Evolutionary conservation across 2,888 invertebrate genomes (phyloP).

Genomic region (Phrixothrix hirtus): DNA sequence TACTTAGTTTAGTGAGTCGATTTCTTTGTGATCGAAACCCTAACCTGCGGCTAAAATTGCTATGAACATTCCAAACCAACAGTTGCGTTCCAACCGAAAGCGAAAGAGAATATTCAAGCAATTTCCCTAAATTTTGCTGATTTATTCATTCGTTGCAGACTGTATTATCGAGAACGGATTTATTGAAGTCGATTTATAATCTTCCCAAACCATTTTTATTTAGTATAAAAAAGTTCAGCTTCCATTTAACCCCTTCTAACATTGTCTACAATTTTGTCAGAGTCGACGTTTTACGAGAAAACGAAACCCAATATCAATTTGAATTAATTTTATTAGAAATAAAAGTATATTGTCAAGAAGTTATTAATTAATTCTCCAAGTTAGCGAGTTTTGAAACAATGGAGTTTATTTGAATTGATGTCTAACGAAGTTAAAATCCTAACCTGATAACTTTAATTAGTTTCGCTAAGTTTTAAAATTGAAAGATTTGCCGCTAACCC

Average conservation of each 20-base stretch:
- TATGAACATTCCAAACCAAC: slow-evolving; percentile 1
- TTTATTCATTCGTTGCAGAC: slow-evolving; percentile 5
- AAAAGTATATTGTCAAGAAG: slow-evolving; percentile 6
- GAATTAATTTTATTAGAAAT: background rate
- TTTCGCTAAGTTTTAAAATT: slow-evolving; percentile 21
- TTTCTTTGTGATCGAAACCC: background rate
- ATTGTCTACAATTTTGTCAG: background rate
- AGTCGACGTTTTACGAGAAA: background rate
- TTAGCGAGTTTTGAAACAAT: slow-evolving; percentile 15
- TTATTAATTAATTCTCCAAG: slow-evolving; percentile 23
- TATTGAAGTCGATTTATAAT: no score
- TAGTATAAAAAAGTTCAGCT: no score
- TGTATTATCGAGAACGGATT: slow-evolving; percentile 5
- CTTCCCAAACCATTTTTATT: no score
- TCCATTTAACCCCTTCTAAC: no score
- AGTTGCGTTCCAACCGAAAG: no score
- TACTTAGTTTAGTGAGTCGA: background rate
- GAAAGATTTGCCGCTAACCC: slow-evolving; percentile 20
- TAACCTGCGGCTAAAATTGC: slow-evolving; percentile 3
- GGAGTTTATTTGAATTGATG: slow-evolving; percentile 12
- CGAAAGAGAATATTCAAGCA: slow-evolving; percentile 11
- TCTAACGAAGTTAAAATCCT: slow-evolving; percentile 18
- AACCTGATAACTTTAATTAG: slow-evolving; percentile 27
- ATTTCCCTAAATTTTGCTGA: slow-evolving; percentile 12
- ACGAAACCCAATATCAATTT: slow-evolving; percentile 6